These are phyloP conservation scores for Cyclopterus lumpus DNA, from an alignment of 2,797 vertebrate genomes.

Conservation along the genomic window DNA sequence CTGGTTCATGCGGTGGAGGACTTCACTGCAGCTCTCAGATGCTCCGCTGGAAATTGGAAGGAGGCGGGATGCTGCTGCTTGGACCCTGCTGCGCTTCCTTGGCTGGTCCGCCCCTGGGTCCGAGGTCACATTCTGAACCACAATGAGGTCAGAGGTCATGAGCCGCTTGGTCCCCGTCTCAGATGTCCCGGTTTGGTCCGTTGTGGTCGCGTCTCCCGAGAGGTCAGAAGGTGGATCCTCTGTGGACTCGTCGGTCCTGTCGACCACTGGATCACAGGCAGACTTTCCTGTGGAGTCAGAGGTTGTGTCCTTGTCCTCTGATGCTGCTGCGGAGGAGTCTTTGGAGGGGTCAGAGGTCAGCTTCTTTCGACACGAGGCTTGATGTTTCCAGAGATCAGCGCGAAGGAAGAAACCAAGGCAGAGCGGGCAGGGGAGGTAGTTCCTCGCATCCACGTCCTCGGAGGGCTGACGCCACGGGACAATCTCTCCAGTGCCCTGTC, in stretches of 20 bases:
- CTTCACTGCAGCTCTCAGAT: constrained; percentile 68
- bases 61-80: constrained; percentile 67
- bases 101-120: background rate
- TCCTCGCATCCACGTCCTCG: constrained; percentile 63
- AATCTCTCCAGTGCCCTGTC: constrained; percentile 62
- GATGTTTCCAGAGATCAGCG: constrained; percentile 73
- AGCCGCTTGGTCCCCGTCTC: background rate
- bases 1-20: constrained; percentile 74
- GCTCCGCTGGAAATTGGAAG: constrained; percentile 66
- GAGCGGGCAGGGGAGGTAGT: constrained; percentile 67
- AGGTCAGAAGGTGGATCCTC: background rate
- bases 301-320: background rate
- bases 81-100: constrained; percentile 63
- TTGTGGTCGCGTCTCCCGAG: rapidly evolving
- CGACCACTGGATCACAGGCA: background rate
- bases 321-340: background rate
- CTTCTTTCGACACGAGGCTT: constrained; percentile 65
- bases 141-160: background rate
- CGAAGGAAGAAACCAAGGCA: constrained; percentile 71
- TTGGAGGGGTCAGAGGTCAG: constrained; percentile 31
- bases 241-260: background rate
- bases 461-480: constrained; percentile 69
- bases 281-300: background rate
- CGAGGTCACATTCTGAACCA: background rate
- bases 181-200: background rate